Conservation (phyloP, 2,113 vertebrate species). For the Hemibagrus wyckioides region DNA sequence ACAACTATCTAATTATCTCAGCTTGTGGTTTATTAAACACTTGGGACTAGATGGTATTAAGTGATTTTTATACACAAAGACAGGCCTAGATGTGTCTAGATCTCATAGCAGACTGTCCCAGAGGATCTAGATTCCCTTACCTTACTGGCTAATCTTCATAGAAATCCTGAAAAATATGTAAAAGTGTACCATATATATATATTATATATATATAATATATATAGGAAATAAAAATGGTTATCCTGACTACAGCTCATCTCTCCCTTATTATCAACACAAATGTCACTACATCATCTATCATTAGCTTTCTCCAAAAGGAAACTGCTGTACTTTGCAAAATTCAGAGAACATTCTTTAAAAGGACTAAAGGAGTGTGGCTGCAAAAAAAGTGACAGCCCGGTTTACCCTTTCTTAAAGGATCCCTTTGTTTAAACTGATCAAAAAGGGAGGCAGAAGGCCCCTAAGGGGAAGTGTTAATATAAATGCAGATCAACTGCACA, state of each 20-base stretch:
- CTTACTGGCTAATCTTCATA: background rate
- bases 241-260: background rate
- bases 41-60: background rate
- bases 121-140: background rate
- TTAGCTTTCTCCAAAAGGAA: background rate
- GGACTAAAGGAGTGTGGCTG: background rate
- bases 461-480: too few relatives aligned
- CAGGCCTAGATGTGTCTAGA: background rate
- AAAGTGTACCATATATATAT: too few relatives aligned
- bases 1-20: background rate
- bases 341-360: background rate
- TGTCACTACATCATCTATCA: background rate
- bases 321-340: background rate
- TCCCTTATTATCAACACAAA: background rate
- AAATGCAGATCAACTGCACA: too few relatives aligned
- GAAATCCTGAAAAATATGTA: background rate
- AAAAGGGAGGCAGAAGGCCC: too few relatives aligned
- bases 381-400: background rate
- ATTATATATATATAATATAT: too few relatives aligned
- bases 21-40: constrained; percentile 13
- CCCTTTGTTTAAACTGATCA: too few relatives aligned
- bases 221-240: too few relatives aligned
- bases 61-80: constrained; percentile 2
- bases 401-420: too few relatives aligned
- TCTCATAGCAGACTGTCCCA: constrained; percentile 1